Conservation (phyloP, 2,888 invertebrate species). For the Ceraclea dissimilis region DNA sequence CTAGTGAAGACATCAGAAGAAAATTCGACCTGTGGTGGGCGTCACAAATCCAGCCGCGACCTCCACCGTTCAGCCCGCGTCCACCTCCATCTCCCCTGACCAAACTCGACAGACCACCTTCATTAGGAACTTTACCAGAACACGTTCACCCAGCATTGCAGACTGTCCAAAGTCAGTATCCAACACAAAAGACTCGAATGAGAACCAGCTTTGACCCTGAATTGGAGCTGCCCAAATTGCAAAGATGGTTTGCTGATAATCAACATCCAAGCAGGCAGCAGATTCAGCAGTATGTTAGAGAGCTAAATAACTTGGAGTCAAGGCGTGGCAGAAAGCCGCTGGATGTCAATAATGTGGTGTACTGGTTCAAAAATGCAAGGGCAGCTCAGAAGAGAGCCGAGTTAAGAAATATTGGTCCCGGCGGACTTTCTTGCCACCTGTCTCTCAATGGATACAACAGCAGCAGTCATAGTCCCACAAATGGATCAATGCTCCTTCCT, state of each 20-base stretch:
- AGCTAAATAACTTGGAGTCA: slow-evolving; percentile 87
- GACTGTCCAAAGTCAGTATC: slow-evolving; percentile 67
- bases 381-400: slow-evolving; percentile 93
- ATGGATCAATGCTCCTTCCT: slow-evolving; percentile 54
- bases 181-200: slow-evolving; percentile 87
- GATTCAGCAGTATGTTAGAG: slow-evolving; percentile 92
- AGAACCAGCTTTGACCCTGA: slow-evolving; percentile 96
- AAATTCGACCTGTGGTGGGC: slow-evolving; percentile 92
- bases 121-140: slow-evolving; percentile 43
- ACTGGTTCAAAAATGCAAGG: slow-evolving; percentile 96
- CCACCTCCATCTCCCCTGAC: slow-evolving; percentile 43
- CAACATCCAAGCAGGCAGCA: slow-evolving; percentile 96
- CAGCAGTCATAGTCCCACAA: slow-evolving; percentile 56
- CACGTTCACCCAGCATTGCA: slow-evolving; percentile 67
- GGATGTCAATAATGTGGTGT: slow-evolving; percentile 93
- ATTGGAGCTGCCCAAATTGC: slow-evolving; percentile 89
- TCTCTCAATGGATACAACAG: slow-evolving; percentile 58
- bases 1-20: slow-evolving; percentile 74
- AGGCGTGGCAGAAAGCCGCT: slow-evolving; percentile 87
- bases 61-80: slow-evolving; percentile 45
- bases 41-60: slow-evolving; percentile 60
- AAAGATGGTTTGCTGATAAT: slow-evolving; percentile 95
- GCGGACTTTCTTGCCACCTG: slow-evolving; percentile 51
- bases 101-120: slow-evolving; percentile 46
- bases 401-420: slow-evolving; percentile 52